phyloP scores from a whole-genome alignment of 2,888 invertebrate species.

The Leucophenga maculata region DNA sequence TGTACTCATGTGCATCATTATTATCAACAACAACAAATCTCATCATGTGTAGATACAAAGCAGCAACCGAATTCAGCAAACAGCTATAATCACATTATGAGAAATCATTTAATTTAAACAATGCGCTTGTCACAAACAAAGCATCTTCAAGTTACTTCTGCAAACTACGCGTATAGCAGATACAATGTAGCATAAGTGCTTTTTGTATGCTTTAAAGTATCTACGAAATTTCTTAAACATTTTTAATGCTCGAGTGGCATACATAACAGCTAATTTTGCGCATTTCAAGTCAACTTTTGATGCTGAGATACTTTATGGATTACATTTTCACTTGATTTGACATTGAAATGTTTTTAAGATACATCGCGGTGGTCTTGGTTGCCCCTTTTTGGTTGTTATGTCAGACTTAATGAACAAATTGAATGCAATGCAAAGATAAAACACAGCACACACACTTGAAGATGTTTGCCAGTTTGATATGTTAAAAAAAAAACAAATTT shows the following conservation, averaged over 20 bases:
- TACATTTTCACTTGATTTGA: background rate
- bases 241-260: conserved; percentile 43
- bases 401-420: background rate
- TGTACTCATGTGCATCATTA: background rate
- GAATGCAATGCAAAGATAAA: conserved; percentile 23
- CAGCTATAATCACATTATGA: conserved; percentile 15
- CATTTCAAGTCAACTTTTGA: conserved; percentile 1
- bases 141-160: background rate
- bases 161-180: no score
- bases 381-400: background rate
- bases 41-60: background rate
- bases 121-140: conserved; percentile 14
- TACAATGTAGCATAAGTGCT: conserved; percentile 14
- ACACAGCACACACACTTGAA: conserved; percentile 36
- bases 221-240: conserved; percentile 36
- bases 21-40: conserved; percentile 3
- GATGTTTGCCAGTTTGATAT: conserved; percentile 29
- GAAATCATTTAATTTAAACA: conserved; percentile 13
- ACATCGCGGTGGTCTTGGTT: background rate
- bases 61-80: conserved; percentile 5
- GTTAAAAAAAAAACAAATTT: no score
- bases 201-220: background rate
- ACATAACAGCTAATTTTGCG: conserved; percentile 11
- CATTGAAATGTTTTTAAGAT: conserved; percentile 2
- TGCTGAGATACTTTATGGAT: background rate